phyloP scores from a whole-genome alignment of 2,797 vertebrate genomes.

The Liasis olivaceus region DNA sequence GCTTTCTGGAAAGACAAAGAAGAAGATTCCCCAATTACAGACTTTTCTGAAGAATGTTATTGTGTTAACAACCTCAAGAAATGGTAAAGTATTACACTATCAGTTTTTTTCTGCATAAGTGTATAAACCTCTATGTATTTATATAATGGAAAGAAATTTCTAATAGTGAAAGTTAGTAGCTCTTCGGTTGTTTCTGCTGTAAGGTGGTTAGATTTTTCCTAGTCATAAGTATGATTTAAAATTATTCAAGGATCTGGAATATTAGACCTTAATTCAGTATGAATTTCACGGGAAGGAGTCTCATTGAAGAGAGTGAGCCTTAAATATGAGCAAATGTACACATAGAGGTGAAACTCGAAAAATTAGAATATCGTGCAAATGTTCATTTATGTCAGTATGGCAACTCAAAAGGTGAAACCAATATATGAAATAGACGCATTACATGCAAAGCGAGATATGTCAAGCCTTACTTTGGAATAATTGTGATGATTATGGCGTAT shows the following conservation, averaged over 20 bases:
- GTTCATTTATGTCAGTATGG: no score
- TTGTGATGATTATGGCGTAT: no score
- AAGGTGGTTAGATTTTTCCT: neutral
- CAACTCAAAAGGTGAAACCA: no score
- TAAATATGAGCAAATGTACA: neutral
- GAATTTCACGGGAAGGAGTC: neutral
- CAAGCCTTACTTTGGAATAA: no score
- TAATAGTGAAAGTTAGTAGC: neutral
- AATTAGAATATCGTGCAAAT: no score
- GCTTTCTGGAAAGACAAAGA: slow-evolving; percentile 88
- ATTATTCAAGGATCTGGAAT: neutral
- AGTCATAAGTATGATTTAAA: neutral
- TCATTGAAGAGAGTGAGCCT: neutral
- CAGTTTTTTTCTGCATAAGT: neutral
- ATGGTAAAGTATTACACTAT: slow-evolving; percentile 76
- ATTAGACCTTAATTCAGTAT: neutral
- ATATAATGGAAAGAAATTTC: neutral
- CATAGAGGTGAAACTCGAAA: no score
- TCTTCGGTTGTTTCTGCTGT: neutral
- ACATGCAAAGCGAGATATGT: no score
- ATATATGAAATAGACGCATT: no score
- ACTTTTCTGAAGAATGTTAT: slow-evolving; percentile 82
- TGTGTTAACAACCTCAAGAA: slow-evolving; percentile 83
- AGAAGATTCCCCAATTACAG: slow-evolving; percentile 85
- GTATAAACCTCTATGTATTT: neutral